Conservation (phyloP, 2,113 vertebrate species). For the Larimichthys crocea region DNA sequence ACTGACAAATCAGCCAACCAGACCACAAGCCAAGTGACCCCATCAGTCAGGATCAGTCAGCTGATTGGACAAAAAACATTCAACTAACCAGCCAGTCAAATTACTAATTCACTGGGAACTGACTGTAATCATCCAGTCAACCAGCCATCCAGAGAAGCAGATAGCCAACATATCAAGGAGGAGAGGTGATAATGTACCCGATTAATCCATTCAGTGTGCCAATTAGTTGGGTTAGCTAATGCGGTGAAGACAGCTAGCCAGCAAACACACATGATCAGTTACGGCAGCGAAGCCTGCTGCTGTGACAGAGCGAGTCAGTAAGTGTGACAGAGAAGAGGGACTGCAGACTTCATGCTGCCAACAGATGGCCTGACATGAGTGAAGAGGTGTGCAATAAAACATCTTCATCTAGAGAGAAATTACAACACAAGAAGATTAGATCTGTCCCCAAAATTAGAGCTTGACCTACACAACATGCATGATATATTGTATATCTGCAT, state of each 20-base stretch:
- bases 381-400: slow-evolving; percentile 39
- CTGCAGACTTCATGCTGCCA: slow-evolving; percentile 56
- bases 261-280: slow-evolving; percentile 64
- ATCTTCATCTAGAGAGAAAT: slow-evolving; percentile 36
- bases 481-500: neutral
- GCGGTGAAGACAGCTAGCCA: slow-evolving; percentile 48
- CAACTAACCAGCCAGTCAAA: slow-evolving; percentile 26
- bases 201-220: slow-evolving; percentile 54
- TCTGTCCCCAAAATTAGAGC: neutral
- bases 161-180: slow-evolving; percentile 42
- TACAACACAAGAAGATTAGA: slow-evolving; percentile 13
- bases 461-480: slow-evolving; percentile 13
- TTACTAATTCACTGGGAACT: neutral
- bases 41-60: slow-evolving; percentile 17
- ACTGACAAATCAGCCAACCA: slow-evolving; percentile 19
- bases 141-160: slow-evolving; percentile 32
- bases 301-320: slow-evolving; percentile 64
- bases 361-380: slow-evolving; percentile 57
- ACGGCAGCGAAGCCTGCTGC: slow-evolving; percentile 60
- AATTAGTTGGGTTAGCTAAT: slow-evolving; percentile 56
- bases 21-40: slow-evolving; percentile 12
- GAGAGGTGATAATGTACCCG: slow-evolving; percentile 61
- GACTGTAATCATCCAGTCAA: slow-evolving; percentile 10
- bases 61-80: slow-evolving; percentile 14
- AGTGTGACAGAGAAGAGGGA: slow-evolving; percentile 65